Percentiles rank a stretch among this genome's conserved stretches.
Conservation (phyloP, 1,140 invertebrate species). For the Eulimnadia texana region DNA sequence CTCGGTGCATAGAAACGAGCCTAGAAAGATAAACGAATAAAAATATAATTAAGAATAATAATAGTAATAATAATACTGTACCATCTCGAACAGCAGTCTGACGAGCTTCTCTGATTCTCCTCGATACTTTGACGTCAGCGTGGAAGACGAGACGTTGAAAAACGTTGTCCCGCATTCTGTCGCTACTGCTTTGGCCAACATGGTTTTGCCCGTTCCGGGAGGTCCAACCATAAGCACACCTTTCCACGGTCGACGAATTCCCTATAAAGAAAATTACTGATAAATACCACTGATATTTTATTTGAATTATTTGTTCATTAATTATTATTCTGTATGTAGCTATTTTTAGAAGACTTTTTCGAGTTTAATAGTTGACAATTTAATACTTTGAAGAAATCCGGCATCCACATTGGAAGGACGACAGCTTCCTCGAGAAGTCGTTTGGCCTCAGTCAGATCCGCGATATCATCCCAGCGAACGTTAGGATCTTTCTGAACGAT, state of each 20-base stretch:
- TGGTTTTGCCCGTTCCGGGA: slow-evolving; percentile 96
- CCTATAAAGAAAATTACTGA: slow-evolving; percentile 38
- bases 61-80: slow-evolving; percentile 28
- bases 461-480: slow-evolving; percentile 94
- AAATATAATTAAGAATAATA: too few relatives aligned
- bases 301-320: too few relatives aligned
- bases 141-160: slow-evolving; percentile 96
- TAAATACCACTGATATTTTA: too few relatives aligned
- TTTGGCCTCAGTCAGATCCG: slow-evolving; percentile 90
- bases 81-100: slow-evolving; percentile 94
- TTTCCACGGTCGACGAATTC: slow-evolving; percentile 82
- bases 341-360: not conserved
- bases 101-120: slow-evolving; percentile 99
- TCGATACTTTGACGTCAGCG: slow-evolving; percentile 92
- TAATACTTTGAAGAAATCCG: slow-evolving; percentile 86
- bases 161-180: slow-evolving; percentile 99
- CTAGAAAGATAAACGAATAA: slow-evolving; percentile 35
- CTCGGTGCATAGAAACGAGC: slow-evolving; percentile 97
- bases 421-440: slow-evolving; percentile 91
- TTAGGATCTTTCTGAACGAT: slow-evolving; percentile 97
- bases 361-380: not conserved
- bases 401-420: slow-evolving; percentile 94
- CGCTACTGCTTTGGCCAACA: slow-evolving; percentile 97
- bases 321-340: too few relatives aligned
- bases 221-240: slow-evolving; percentile 95